Evolutionary conservation across 2,113 vertebrate species (phyloP), one percentile per base, ranked within the genome.

Genomic region (Camelus bactrianus): DNA sequence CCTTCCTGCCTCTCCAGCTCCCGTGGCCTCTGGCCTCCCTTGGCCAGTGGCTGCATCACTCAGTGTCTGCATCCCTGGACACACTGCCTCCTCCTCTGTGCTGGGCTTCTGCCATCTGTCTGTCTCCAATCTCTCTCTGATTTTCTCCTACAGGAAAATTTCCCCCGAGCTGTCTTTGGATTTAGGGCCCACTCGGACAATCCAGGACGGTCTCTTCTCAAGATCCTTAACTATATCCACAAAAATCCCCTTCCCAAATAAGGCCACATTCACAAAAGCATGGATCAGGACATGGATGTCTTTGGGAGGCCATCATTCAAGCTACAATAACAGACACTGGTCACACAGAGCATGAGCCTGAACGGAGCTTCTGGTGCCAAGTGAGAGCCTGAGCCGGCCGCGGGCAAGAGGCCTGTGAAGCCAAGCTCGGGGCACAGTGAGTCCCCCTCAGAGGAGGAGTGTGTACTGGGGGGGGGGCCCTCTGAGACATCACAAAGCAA

Each of bases 261-360:
- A 11, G 54, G 32, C 17, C 67, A 12, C 70, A 24, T 4, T 26
- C 73, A 30, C 69, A 22, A 48, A 1, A 24, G 24, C 32, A 16
- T 38, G 54, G 46, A 16, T 4, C 1, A 12, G 24, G 50, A 22
- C 16, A 0, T 42, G n/a, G 19, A 5, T 8, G 0, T 11, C 24
- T 24, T 24, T 42, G 62, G 22, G 52, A 2, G 50, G 64, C 62
- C 38, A 12, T 13, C 22, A 0, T 8, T 35, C 50, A 11, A 7
- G 38, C 30, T 3, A 2, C 17, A 1, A 1, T 16, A 38, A 52
- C 54, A 9, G 26, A 12, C 6, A 6, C 56, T 30, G 32, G 12
- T 67, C 79, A 19, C 1, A 12, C 72, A 11, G 7, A 14, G 7
- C 32, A 2, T 1, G 14, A 24, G 65, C 6, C 83, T 8, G 11